Conservation (phyloP, 2,113 vertebrate species). For the Oceanites oceanicus region DNA sequence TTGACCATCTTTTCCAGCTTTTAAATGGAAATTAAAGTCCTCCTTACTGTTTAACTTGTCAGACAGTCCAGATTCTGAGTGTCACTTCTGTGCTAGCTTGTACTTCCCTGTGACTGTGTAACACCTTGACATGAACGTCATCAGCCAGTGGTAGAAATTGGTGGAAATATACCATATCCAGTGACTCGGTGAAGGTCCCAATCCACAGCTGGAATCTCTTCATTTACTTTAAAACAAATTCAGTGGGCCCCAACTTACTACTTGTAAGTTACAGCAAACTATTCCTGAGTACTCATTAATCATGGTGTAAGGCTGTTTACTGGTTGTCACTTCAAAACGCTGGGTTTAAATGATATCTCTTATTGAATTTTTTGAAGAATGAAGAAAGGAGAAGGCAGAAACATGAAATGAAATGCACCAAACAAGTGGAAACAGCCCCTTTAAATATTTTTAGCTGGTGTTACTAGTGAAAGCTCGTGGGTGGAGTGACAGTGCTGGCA, state of each 20-base stretch:
- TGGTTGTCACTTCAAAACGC: conserved; percentile 57
- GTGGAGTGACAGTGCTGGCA: conserved; percentile 28
- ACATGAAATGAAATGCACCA: conserved; percentile 46
- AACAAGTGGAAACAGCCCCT: conserved; percentile 69
- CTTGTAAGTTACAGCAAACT: conserved; percentile 53
- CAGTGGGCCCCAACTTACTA: background rate
- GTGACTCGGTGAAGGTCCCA: conserved; percentile 1
- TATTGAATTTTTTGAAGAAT: background rate
- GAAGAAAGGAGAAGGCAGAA: background rate
- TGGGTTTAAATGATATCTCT: background rate
- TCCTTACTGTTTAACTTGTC: background rate
- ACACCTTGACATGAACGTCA: background rate
- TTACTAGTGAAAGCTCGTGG: conserved; percentile 53
- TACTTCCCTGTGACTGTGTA: background rate
- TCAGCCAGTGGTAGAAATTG: background rate
- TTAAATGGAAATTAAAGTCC: background rate
- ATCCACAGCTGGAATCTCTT: background rate
- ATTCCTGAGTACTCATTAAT: conserved; percentile 53
- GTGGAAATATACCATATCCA: background rate
- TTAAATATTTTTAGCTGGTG: conserved; percentile 61
- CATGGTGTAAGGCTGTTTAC: conserved; percentile 52
- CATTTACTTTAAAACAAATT: background rate
- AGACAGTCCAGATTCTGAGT: background rate
- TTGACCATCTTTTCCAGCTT: background rate
- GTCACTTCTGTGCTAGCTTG: background rate